Evolutionary conservation across 2,113 vertebrate species (phyloP), one percentile per base, ranked within the genome.

Genomic region (Lamprologus tigripictilis): DNA sequence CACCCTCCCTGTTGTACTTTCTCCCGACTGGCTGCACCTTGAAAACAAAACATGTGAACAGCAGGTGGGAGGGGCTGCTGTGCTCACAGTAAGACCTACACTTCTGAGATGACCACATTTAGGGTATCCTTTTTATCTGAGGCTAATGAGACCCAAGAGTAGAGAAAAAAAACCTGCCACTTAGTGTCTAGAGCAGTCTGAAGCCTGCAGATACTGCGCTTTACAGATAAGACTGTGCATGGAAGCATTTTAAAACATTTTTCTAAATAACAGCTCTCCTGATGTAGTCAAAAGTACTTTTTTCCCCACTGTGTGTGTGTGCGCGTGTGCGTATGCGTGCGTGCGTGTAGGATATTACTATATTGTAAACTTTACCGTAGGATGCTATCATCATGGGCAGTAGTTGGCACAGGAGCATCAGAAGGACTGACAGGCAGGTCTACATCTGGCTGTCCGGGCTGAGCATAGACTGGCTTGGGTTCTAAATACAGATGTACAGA

Each of bases 401-500:
- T 97, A 81, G 97, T 99, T 79, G 98, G 98, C 58, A 98, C 96
- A 31, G 98, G 97, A 55, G 98, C 98, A 88, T 99, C 98, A 83
- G 99, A 97, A 5, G 98, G 99, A 92, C 99, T 99, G 84, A 99
- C 98, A 13, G 99, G 99, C 89, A 99, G 96, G 96, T 99, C 99
- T 86, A 99, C 99, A 33, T 99, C 99, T 54, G 99, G 99, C 89
- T 99, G 99, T 45, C 99, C 98, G 47, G 98, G 97, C 91, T 99
- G 99, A 86, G 99, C 98, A 85, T 99, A 99, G 42, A 99, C 98
- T n/a, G 99, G 99, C 90, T 99, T 99, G 82, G 98, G 98, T 87
- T 99, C 99, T 99, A 66, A 86, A 89, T 68, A 92, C 26, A 83
- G 23, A 90, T 7, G 84, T 16, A 73, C 26, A 80, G 4, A 37